These are phyloP conservation scores for Acanthurus tractus DNA, from an alignment of 2,797 vertebrate species.

Conservation along the genomic window DNA sequence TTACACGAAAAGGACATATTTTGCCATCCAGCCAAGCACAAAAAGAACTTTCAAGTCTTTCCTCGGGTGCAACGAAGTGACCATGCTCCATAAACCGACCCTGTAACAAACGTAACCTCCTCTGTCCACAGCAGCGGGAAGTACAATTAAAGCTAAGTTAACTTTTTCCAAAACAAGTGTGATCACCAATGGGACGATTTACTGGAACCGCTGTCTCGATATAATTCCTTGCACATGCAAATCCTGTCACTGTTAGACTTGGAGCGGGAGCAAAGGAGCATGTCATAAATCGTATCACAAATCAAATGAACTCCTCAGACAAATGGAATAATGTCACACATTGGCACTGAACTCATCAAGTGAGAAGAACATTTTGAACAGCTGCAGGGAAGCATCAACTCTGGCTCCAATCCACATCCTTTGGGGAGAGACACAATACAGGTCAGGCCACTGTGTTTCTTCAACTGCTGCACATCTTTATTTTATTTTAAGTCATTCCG, in stretches of 20 bases:
- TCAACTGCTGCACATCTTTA: conserved; percentile 32
- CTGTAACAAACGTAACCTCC: conserved; percentile 49
- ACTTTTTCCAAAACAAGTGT: conserved; percentile 72
- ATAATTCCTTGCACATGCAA: conserved; percentile 70
- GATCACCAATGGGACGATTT: conserved; percentile 52
- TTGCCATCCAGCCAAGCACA: conserved; percentile 25
- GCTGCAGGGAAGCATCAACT: conserved; percentile 24
- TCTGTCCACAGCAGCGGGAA: conserved; percentile 40
- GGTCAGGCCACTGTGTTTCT: conserved; percentile 27
- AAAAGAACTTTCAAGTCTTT: conserved; percentile 4
- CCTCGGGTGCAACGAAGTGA: conserved; percentile 42
- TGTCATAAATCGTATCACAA: conserved; percentile 51
- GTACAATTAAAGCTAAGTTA: conserved; percentile 48
- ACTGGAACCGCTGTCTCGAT: conserved; percentile 59
- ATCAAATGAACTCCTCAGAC: conserved; percentile 58
- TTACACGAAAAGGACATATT: conserved; percentile 31
- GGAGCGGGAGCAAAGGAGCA: conserved; percentile 61
- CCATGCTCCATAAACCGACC: conserved; percentile 34
- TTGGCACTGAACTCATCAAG: conserved; percentile 41
- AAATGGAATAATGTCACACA: conserved; percentile 55
- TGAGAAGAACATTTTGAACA: conserved; percentile 31
- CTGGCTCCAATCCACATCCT: conserved; percentile 23
- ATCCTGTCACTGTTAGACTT: conserved; percentile 54
- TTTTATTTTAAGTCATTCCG: conserved; percentile 8
- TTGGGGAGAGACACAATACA: not conserved